Base-by-base conservation (phyloP, 2,888 invertebrate species). In the Allophyes oxyacanthae region DNA sequence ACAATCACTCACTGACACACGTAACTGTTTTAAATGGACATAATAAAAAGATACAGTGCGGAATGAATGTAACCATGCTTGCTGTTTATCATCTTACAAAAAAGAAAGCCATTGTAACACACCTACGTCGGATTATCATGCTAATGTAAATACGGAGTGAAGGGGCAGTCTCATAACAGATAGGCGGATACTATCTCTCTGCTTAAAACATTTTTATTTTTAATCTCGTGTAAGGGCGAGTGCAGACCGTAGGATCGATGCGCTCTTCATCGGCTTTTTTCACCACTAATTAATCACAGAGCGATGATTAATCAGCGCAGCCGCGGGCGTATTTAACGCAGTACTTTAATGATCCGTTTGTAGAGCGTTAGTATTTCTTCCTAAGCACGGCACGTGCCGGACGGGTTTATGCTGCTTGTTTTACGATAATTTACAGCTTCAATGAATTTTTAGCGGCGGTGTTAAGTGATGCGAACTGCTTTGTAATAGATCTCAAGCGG, bases 341-440 rank as follows among this genome's bases (percentile, higher is more conserved):
- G 86, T 48, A 81, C 84, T 87, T 87, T 89, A 91, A 91, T 89
- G 89, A 90, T 89, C 82, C 88, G 84, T 87, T 89, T 88, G 88
- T 87, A 77, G 84, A 86, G 85, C 79, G 81, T 77, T 84, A 80
- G 83, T 86, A 81, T 85, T 88, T 83, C 82, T 85, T 83, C 78
- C 71, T 74, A 72, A 70, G 64, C 67, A 62, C 59, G 80, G 81
- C 85, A 81, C 83, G 83, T 83, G 85, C 81, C 59, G 87, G 85
- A 86, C 67, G 85, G 85, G 65, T 82, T 87, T 84, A 83, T 85
- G 79, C 84, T 68, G 68, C 75, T 75, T 75, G 82, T 76, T 78
- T 78, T 69, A 79, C 78, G 75, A 79, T 83, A 76, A 84, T 84
- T 86, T 82, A 80, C 77, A 68, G 66, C 78, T 74, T 75, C 81